A percentile compares a stretch with the other conserved stretches of the same genome.
Evolutionary conservation across 2,888 invertebrate species (phyloP).

Genomic region (Euzophera pinguis): DNA sequence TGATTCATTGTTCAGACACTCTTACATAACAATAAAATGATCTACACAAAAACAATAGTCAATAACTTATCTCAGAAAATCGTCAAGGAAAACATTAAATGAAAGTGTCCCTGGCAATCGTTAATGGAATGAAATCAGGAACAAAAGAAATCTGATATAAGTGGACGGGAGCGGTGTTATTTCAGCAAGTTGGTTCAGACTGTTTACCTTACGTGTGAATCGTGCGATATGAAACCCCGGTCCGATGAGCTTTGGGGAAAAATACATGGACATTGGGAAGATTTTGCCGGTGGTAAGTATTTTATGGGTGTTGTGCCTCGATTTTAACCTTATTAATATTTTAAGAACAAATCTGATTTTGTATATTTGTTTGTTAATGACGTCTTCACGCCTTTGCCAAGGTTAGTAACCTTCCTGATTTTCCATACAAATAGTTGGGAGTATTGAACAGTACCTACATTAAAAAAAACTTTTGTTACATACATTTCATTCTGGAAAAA

Average conservation of each 20-base stretch:
- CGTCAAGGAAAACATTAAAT: constrained; percentile 39
- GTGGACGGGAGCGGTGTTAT: constrained; percentile 64
- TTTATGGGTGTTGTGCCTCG: constrained; percentile 28
- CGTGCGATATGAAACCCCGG: constrained; percentile 38
- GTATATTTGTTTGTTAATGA: too few species aligned
- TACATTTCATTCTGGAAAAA: too few species aligned
- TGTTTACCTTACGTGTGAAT: constrained; percentile 60
- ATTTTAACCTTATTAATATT: too few species aligned
- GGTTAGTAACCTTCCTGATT: too few species aligned
- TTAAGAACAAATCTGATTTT: too few species aligned
- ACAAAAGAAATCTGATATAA: constrained; percentile 76
- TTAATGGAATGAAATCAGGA: constrained; percentile 67
- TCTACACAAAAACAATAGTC: constrained; percentile 4
- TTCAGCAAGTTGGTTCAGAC: constrained; percentile 43
- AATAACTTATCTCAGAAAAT: constrained; percentile 12
- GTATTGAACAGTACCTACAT: too few species aligned
- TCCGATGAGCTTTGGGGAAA: constrained; percentile 41
- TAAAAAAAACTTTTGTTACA: too few species aligned
- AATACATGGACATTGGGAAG: constrained; percentile 33
- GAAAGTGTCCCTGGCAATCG: constrained; percentile 49
- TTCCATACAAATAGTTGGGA: too few species aligned
- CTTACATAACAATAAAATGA: neutral
- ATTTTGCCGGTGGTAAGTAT: constrained; percentile 28
- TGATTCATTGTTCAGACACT: too few species aligned
- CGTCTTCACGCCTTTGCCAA: too few species aligned